These are phyloP conservation scores for Stictocephala bisonia DNA, from an alignment of 2,888 invertebrate species.

Conservation along the genomic window DNA sequence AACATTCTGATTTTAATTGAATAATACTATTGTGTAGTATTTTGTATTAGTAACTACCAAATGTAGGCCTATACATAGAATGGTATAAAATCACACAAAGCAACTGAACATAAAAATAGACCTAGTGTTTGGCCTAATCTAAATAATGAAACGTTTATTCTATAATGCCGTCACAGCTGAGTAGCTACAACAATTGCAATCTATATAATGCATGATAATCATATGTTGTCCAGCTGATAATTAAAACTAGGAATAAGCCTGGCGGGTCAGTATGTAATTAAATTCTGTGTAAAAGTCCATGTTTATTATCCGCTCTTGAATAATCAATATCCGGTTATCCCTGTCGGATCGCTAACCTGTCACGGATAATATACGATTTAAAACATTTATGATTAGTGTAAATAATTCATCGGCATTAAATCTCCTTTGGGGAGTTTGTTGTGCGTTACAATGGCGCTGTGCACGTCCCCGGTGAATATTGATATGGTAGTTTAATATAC, in stretches of 20 bases:
- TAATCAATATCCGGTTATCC: constrained; percentile 33
- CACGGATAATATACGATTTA: constrained; percentile 11
- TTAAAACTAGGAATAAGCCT: constrained; percentile 25
- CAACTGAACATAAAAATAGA: too few species aligned
- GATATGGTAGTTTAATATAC: too few species aligned
- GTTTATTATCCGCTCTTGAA: constrained; percentile 24
- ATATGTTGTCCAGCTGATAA: constrained; percentile 29
- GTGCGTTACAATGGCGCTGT: too few species aligned
- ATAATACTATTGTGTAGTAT: too few species aligned
- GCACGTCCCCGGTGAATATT: too few species aligned
- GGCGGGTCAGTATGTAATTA: constrained; percentile 17
- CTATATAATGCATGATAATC: constrained; percentile 41
- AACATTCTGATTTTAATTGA: too few species aligned
- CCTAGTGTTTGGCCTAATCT: too few species aligned
- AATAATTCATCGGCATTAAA: constrained; percentile 29
- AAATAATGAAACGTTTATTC: constrained; percentile 32
- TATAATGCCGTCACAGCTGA: constrained; percentile 30
- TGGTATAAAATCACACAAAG: too few species aligned
- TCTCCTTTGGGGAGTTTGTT: constrained; percentile 8
- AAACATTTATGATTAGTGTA: constrained; percentile 13
- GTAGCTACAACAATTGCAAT: constrained; percentile 38
- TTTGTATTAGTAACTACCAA: too few species aligned
- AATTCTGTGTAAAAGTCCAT: constrained; percentile 31
- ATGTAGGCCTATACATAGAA: too few species aligned
- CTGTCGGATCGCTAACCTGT: neutral